These are phyloP conservation scores for Onychostruthus taczanowskii DNA, from an alignment of 2,113 vertebrate species.

Conservation along the genomic window DNA sequence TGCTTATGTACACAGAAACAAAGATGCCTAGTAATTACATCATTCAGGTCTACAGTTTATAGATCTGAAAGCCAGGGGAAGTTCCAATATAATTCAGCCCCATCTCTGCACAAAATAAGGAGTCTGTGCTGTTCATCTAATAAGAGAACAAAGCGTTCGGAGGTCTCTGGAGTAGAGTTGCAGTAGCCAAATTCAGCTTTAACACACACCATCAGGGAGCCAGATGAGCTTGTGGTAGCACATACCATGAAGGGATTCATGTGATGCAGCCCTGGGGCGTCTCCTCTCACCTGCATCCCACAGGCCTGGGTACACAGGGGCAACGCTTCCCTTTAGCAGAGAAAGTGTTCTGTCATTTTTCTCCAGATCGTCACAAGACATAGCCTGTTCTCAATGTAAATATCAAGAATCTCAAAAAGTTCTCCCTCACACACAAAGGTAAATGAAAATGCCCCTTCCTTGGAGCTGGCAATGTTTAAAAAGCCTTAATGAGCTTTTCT, in stretches of 20 bases:
- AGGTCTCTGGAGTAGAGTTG: background rate
- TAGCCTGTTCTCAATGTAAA: background rate
- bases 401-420: background rate
- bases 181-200: background rate
- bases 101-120: background rate
- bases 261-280: background rate
- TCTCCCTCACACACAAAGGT: background rate
- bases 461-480: background rate
- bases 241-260: background rate
- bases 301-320: background rate
- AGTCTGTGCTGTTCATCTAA: background rate
- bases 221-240: background rate
- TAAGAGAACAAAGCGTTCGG: background rate
- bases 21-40: background rate
- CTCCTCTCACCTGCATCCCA: background rate
- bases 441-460: slow-evolving; percentile 11
- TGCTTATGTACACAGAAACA: background rate
- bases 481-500: background rate
- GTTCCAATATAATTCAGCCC: background rate
- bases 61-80: background rate
- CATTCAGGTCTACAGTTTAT: background rate
- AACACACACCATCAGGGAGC: background rate
- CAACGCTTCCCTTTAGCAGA: background rate
- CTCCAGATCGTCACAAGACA: background rate
- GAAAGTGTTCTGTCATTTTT: background rate